Conservation (phyloP, 2,113 vertebrate species). For the Pelmatolapia mariae region DNA sequence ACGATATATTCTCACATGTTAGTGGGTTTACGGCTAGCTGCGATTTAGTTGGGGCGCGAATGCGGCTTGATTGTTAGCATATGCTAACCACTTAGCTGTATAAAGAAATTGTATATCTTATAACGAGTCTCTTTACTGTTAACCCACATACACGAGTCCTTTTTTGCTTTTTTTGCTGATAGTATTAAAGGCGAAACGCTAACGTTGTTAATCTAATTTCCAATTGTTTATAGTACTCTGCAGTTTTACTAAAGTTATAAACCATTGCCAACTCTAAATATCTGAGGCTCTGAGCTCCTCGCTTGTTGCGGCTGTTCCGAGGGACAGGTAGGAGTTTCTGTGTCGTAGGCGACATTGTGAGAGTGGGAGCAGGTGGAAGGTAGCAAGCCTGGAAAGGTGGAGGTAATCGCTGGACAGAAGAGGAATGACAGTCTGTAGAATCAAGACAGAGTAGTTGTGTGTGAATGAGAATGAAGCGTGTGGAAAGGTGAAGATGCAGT, state of each 20-base stretch:
- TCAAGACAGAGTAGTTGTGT: not conserved
- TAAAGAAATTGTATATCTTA: not conserved
- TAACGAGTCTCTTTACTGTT: not conserved
- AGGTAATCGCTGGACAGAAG: not conserved
- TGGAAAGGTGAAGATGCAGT: not conserved
- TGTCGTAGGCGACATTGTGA: not conserved
- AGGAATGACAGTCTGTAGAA: not conserved
- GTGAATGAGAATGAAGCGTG: not conserved
- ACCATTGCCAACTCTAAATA: not conserved
- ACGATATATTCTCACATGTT: not conserved
- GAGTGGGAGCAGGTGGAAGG: not conserved
- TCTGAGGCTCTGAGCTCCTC: not conserved
- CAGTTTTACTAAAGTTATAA: not conserved
- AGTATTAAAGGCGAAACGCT: not conserved
- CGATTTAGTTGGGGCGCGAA: not conserved
- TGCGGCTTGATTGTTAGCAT: conserved; percentile 2
- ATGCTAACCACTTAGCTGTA: not conserved
- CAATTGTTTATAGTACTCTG: not conserved
- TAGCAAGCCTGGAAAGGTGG: not conserved
- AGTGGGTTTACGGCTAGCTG: not conserved
- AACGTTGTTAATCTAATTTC: not conserved
- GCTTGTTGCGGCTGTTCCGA: not conserved
- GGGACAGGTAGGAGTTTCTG: not conserved
- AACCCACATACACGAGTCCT: not conserved
- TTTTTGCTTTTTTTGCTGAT: not conserved